Conservation (phyloP, 2,797 vertebrate genomes). For the Prunella strophiata region DNA sequence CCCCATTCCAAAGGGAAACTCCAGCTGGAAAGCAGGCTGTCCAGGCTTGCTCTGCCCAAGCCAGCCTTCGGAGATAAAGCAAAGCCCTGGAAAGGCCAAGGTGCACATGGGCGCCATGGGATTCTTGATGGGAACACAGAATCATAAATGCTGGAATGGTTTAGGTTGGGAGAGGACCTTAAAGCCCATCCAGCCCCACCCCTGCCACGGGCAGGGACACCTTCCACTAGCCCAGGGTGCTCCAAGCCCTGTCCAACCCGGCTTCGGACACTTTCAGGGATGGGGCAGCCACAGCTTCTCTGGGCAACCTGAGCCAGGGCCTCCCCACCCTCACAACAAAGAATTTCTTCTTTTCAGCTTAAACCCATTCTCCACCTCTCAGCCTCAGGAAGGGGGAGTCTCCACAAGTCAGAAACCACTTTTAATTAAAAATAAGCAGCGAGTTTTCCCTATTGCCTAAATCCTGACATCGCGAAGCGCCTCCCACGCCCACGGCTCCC, state of each 20-base stretch:
- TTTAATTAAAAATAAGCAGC: neutral
- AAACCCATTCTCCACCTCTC: neutral
- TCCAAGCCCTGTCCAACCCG: rapidly evolving
- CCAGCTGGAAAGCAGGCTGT: rapidly evolving
- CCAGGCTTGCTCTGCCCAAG: neutral
- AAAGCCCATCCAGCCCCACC: rapidly evolving
- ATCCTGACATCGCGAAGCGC: neutral
- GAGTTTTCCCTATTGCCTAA: neutral
- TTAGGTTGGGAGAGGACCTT: neutral
- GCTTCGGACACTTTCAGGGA: rapidly evolving
- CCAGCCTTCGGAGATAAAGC: rapidly evolving
- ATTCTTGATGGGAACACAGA: neutral
- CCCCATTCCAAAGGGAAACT: neutral
- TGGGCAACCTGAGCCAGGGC: neutral
- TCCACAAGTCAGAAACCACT: rapidly evolving
- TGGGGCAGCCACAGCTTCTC: neutral
- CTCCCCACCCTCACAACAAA: neutral
- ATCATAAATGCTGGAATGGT: neutral
- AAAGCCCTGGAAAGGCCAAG: neutral
- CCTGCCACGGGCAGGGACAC: neutral
- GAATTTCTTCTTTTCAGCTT: neutral
- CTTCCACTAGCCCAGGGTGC: rapidly evolving
- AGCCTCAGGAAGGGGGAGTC: neutral
- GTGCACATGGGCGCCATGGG: rapidly evolving
- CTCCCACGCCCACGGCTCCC: neutral